These are phyloP conservation scores for Chironomus tepperi DNA, from an alignment of 1,140 invertebrate species.

Conservation along the genomic window DNA sequence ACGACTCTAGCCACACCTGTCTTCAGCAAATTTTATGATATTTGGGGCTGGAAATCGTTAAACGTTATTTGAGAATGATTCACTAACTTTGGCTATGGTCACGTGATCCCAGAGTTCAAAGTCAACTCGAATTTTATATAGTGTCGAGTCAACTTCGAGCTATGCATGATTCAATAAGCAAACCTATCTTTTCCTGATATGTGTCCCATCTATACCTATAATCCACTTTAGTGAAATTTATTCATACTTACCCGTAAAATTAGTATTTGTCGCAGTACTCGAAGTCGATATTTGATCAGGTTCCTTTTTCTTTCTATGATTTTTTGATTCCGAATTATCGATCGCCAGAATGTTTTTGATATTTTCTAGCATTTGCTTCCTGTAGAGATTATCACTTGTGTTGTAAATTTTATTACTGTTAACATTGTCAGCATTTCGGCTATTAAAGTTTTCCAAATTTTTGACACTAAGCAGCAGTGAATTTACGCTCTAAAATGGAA, in stretches of 20 bases:
- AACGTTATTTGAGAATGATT: too few species aligned
- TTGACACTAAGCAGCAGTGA: not conserved
- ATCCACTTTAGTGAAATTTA: too few species aligned
- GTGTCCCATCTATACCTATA: too few species aligned
- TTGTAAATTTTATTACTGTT: not conserved
- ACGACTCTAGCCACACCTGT: too few species aligned
- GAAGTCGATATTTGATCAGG: not conserved
- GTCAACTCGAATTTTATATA: too few species aligned
- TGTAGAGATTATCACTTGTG: not conserved
- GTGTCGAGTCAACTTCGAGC: too few species aligned
- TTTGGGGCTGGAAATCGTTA: too few species aligned
- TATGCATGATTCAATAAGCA: too few species aligned
- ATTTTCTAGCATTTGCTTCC: not conserved
- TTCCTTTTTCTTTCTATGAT: not conserved
- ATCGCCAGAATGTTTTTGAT: not conserved
- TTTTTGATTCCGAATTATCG: not conserved
- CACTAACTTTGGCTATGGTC: not conserved
- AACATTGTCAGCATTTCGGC: not conserved
- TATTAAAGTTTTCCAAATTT: slow-evolving; percentile 15
- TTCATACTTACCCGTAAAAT: slow-evolving; percentile 3
- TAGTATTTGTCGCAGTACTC: not conserved
- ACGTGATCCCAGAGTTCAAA: too few species aligned
- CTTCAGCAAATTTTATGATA: too few species aligned
- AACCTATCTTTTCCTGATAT: too few species aligned
- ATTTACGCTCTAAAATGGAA: not conserved